Evolutionary conservation across 2,797 vertebrate species (phyloP).

Genomic region (Selene dorsalis): DNA sequence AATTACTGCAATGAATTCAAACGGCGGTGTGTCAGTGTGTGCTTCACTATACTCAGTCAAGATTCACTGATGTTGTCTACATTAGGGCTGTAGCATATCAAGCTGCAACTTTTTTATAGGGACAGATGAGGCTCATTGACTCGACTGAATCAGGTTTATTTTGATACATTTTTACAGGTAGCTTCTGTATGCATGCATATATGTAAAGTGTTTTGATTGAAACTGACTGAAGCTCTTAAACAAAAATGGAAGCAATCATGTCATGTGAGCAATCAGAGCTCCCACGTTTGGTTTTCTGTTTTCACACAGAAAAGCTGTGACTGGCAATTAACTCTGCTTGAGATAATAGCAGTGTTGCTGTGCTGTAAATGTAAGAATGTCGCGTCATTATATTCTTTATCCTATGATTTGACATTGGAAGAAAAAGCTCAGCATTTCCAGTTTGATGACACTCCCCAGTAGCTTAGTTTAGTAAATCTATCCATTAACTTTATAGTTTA

Average conservation of each 20-base stretch:
- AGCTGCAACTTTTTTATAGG: not conserved
- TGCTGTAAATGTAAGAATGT: not conserved
- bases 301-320: not conserved
- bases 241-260: not conserved
- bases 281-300: not conserved
- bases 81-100: not conserved
- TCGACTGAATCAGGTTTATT: constrained; percentile 1
- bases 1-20: constrained; percentile 22
- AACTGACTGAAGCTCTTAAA: too few species aligned
- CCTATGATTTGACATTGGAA: too few species aligned
- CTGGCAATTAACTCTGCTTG: not conserved
- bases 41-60: not conserved
- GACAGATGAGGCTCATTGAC: not conserved
- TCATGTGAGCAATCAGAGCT: not conserved
- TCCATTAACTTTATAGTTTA: too few species aligned
- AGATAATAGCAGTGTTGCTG: not conserved
- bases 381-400: not conserved
- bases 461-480: too few species aligned
- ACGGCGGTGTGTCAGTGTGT: not conserved
- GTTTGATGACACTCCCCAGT: too few species aligned
- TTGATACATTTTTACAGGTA: not conserved
- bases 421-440: too few species aligned
- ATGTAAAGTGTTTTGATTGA: constrained; percentile 2
- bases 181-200: not conserved
- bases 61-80: not conserved